Base-by-base conservation (phyloP, 2,113 vertebrate genomes). In the Diphyllodes magnificus region DNA sequence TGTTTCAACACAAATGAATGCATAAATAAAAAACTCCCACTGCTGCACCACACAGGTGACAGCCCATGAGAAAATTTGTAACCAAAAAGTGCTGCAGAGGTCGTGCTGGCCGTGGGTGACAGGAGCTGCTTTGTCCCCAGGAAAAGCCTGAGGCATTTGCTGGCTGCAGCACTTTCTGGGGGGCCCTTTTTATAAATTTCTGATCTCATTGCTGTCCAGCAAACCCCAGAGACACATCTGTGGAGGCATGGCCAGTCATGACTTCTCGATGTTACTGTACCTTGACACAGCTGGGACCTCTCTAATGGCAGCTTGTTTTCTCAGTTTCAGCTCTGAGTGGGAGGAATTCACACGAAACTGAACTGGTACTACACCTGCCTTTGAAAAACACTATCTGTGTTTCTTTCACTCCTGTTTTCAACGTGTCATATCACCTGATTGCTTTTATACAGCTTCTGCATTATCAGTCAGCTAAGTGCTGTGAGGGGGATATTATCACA, bases 191-290 rank as follows among this genome's bases (percentile, higher is more conserved):
- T 64, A 79, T 81, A 71, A 85, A 84, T 68, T 86, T 93, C 63
- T 86, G 47, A 56, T 88, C 75, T 95, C 69, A 60, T 45, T 12
- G 7, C 47, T 85, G 25, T 64, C 56, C 49, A 83, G 39, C 25
- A n/a, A 15, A 45, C 82, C n/a, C 84, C 75, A 80, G 91, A 88
- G 80, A 88, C 61, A 65, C n/a, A 77, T 83, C 60, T 83, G 60
- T 88, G 80, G 82, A 94, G 57, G 28, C 69, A 90, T 3, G 19
- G 37, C 39, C 4, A 12, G 66, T 42, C n/a, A 75, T 85, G 79
- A 81, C 96, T 96, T 92, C 89, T 73, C 35, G 66, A 86, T 97
- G 66, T 92, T 92, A 84, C 88, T 95, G 94, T 95, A 86, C 83
- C 82, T 93, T 89, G 75, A 86, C 82, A 57, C 92, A 92, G 64